A percentile compares a stretch with the other conserved stretches of the same genome.
Conservation (phyloP, 1,140 invertebrate genomes). For the Dinoponera quadriceps region DNA sequence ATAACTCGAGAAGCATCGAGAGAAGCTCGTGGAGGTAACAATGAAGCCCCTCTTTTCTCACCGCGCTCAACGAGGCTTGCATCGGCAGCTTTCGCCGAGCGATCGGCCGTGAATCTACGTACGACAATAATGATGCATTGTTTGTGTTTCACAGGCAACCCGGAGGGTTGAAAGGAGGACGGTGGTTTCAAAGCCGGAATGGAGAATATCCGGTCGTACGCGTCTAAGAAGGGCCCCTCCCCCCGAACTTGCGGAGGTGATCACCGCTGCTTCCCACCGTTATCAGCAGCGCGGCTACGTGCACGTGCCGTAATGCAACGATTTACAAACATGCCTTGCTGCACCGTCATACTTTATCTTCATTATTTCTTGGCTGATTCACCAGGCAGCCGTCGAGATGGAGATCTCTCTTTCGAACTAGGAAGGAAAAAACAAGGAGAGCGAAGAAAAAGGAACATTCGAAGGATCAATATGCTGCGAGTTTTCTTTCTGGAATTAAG, state of each 20-base stretch:
- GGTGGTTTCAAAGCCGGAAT: constrained; percentile 49
- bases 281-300: constrained; percentile 5
- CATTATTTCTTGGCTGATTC: constrained; percentile 34
- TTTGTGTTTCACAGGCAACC: constrained; percentile 60
- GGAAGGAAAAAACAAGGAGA: background rate
- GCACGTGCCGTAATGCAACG: constrained; percentile 13
- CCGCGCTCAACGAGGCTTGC: constrained; percentile 73
- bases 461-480: background rate
- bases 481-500: too few species aligned
- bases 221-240: constrained; percentile 6
- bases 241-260: constrained; percentile 31
- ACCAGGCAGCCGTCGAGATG: background rate
- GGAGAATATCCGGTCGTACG: constrained; percentile 33
- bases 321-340: constrained; percentile 43
- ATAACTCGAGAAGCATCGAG: constrained; percentile 40
- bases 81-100: constrained; percentile 72
- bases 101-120: constrained; percentile 76
- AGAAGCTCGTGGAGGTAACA: constrained; percentile 67
- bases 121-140: constrained; percentile 77
- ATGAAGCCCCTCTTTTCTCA: constrained; percentile 70
- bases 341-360: constrained; percentile 33
- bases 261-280: constrained; percentile 32
- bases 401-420: background rate
- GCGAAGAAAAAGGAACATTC: too few species aligned
- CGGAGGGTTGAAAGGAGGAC: constrained; percentile 18